Base-by-base conservation (phyloP, 2,113 vertebrate species). In the Limanda limanda region DNA sequence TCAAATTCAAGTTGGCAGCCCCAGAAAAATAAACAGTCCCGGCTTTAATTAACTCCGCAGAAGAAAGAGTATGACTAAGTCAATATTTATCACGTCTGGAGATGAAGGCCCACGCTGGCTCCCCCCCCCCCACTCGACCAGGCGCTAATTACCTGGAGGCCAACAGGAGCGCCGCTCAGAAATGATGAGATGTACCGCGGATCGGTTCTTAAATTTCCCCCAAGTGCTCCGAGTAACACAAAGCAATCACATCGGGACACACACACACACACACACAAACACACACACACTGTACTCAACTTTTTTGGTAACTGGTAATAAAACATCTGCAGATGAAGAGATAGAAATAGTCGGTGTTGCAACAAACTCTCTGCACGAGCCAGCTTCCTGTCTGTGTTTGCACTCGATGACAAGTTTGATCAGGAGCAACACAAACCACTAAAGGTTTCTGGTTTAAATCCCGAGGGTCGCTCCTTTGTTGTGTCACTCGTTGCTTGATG, bases 81-180 rank as follows among this genome's bases (percentile, higher is more conserved):
- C 91, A 88, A 91, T 93, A 91, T 93, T 90, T 93, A 93, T 92
- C 86, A 85, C 68, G 83, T 75, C 86, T 86, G 71, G 74, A 71
- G 57, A 85, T 68, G 73, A 81, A 77, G 72, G 67, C 82, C 87
- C 87, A 86, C 63, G 74, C 88, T 85, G 86, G 68, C 76, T 25
- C 67, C 70, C 78, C 78, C 85, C n/a, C n/a, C n/a, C n/a, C n/a
- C 27, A 54, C 81, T 48, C 87, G 70, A 74, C 82, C 80, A 81
- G 8, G 3, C 13, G 65, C 85, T 93, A 95, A 93, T 93, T 93
- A 92, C 88, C 92, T 86, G 71, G 73, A 86, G 92, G 87, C 86
- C 83, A 76, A 83, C 77, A 47, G 75, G 81, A 88, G 72, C 18
- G 23, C 23, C n/a, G 70, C 62, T 69, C 70, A 76, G 71, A 90